Conservation (phyloP, 1,140 invertebrate species). For the Triops longicaudatus region DNA sequence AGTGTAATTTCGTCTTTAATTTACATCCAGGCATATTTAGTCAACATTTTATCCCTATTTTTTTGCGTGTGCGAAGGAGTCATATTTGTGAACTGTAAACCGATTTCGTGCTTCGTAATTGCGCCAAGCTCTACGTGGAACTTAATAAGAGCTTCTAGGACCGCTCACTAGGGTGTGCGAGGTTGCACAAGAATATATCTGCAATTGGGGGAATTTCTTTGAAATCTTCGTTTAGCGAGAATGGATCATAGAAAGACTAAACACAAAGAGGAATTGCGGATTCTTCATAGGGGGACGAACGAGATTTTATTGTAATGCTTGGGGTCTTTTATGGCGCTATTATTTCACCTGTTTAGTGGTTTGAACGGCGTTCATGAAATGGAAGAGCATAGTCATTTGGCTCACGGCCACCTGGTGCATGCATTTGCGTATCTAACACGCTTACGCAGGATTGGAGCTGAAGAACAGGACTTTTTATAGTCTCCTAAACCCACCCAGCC, state of each 20-base stretch:
- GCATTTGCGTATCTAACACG: not conserved
- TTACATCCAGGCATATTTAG: too few species aligned
- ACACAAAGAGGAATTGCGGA: not conserved
- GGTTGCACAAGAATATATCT: too few species aligned
- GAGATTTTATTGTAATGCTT: not conserved
- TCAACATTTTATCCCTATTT: too few species aligned
- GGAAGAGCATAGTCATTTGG: not conserved
- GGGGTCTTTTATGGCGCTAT: not conserved
- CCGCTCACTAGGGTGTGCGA: too few species aligned
- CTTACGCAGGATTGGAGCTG: constrained; percentile 7
- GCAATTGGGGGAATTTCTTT: too few species aligned
- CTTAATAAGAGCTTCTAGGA: too few species aligned
- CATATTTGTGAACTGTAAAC: too few species aligned
- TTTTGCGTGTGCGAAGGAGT: too few species aligned
- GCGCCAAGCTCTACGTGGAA: too few species aligned
- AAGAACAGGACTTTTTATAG: not conserved
- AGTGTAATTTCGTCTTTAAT: too few species aligned
- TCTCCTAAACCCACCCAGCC: not conserved
- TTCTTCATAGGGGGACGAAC: not conserved
- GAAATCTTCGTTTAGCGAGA: too few species aligned
- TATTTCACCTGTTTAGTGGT: not conserved
- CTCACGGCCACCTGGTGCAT: constrained; percentile 6
- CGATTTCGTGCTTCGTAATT: too few species aligned
- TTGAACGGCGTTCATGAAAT: not conserved
- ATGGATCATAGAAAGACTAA: not conserved